These are phyloP conservation scores for Megatriorchis doriae DNA, from an alignment of 2,113 vertebrate genomes.

Conservation along the genomic window DNA sequence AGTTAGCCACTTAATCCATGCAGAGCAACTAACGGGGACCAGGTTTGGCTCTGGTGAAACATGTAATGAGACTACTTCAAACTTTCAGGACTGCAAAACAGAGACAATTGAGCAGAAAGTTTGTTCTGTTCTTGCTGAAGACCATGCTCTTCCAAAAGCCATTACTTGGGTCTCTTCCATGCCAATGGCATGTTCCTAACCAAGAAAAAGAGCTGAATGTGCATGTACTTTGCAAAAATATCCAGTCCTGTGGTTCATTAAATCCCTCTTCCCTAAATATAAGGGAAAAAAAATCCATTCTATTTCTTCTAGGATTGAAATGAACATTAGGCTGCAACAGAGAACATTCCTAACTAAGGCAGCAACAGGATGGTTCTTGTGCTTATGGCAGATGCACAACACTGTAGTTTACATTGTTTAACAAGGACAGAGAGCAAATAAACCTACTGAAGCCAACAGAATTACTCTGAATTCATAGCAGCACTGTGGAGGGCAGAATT, in stretches of 20 bases:
- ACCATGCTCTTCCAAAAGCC: neutral
- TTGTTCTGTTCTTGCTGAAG: neutral
- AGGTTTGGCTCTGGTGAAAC: slow-evolving; percentile 11
- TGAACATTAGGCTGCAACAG: neutral
- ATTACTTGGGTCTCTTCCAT: neutral
- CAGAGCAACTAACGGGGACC: neutral
- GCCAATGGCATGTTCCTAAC: slow-evolving; percentile 43
- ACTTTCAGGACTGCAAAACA: neutral
- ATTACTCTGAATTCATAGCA: neutral
- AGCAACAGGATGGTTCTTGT: neutral
- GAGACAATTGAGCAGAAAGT: neutral
- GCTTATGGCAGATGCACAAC: neutral
- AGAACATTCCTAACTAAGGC: neutral
- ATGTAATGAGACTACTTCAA: neutral
- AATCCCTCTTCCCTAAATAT: slow-evolving; percentile 18
- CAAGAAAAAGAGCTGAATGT: slow-evolving; percentile 62
- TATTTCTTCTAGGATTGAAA: slow-evolving; percentile 13
- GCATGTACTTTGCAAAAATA: slow-evolving; percentile 46
- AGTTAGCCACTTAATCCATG: neutral
- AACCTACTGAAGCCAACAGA: neutral
- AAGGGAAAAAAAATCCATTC: neutral
- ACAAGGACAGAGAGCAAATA: neutral
- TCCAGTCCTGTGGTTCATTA: slow-evolving; percentile 46
- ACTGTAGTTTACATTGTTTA: neutral
- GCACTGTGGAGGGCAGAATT: fast-evolving